Conservation (phyloP, 2,797 vertebrate species). For the Cossypha niveicapilla region DNA sequence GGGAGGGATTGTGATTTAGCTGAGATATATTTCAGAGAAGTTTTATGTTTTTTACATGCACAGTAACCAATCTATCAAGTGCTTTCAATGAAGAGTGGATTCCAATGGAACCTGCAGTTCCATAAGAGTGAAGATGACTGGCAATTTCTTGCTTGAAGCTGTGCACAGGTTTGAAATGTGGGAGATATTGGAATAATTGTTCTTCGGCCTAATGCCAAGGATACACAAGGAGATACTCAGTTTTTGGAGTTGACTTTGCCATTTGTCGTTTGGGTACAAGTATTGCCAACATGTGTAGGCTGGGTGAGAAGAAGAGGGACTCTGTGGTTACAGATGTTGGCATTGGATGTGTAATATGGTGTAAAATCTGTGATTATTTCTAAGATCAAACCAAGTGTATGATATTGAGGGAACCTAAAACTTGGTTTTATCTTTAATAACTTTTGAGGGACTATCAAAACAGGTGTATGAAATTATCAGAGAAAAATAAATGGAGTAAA, state of each 20-base stretch:
- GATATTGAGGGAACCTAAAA: not conserved
- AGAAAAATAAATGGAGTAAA: not conserved
- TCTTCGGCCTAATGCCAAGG: not conserved
- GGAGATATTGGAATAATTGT: not conserved
- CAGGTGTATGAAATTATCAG: not conserved
- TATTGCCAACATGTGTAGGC: not conserved
- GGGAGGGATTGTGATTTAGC: not conserved
- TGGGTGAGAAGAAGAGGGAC: not conserved
- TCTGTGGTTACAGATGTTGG: not conserved
- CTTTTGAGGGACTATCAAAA: not conserved
- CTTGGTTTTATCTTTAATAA: not conserved
- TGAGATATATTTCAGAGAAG: not conserved
- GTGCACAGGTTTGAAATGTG: not conserved
- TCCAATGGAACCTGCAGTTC: not conserved
- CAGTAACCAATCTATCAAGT: not conserved
- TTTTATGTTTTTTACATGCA: not conserved
- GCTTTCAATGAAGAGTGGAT: not conserved
- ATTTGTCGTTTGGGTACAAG: not conserved
- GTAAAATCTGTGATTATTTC: not conserved
- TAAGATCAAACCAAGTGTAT: rapidly evolving
- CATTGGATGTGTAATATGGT: not conserved
- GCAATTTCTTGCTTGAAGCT: not conserved
- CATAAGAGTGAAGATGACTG: not conserved
- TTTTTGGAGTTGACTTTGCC: not conserved
- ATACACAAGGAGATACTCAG: not conserved